A percentile compares a stretch with the other conserved stretches of the same genome.
phyloP scores from a whole-genome alignment of 2,113 vertebrate genomes.

The Anser cygnoides region DNA sequence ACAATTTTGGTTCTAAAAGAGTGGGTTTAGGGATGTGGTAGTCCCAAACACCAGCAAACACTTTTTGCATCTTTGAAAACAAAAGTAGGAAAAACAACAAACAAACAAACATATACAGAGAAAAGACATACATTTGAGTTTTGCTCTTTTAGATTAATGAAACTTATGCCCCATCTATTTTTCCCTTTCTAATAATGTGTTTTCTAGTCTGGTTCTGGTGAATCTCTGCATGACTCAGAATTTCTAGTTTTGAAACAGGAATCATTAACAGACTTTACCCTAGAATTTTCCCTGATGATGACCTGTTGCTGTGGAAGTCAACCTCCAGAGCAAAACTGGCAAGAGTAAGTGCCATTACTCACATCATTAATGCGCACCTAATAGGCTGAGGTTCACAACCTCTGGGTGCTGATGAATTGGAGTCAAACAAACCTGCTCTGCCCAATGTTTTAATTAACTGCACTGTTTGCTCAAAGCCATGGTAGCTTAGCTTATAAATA shows the following conservation, averaged over 20 bases:
- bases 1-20: background rate
- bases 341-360: conserved; percentile 20
- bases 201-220: background rate
- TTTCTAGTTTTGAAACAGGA: background rate
- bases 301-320: conserved; percentile 36
- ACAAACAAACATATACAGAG: background rate
- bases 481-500: background rate
- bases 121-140: background rate
- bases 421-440: conserved; percentile 2
- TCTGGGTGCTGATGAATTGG: conserved; percentile 2
- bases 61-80: background rate
- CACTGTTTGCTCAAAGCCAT: background rate
- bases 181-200: background rate
- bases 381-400: conserved; percentile 50
- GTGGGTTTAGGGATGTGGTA: background rate
- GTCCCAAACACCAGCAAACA: background rate
- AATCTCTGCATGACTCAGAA: background rate
- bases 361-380: conserved; percentile 30
- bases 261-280: conserved; percentile 2
- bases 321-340: conserved; percentile 11
- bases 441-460: conserved; percentile 32
- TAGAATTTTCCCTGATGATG: conserved; percentile 3
- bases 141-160: background rate
- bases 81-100: background rate
- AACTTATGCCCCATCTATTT: background rate